Conservation (phyloP, 2,888 invertebrate species). For the Andrena praecox region DNA sequence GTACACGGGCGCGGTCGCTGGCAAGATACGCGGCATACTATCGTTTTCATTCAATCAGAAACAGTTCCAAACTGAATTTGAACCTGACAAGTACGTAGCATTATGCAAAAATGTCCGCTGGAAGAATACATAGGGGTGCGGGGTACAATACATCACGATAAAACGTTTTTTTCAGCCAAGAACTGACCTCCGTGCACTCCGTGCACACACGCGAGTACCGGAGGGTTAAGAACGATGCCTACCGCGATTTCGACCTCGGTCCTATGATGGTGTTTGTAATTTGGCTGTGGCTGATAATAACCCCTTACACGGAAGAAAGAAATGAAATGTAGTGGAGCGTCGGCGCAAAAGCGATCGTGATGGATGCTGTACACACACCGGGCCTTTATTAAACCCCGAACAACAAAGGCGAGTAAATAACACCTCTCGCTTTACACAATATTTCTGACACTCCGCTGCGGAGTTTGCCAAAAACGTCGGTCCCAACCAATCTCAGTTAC, state of each 20-base stretch:
- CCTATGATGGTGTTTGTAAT: conserved; percentile 58
- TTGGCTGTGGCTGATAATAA: conserved; percentile 63
- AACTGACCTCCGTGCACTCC: no score
- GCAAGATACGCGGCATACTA: no score
- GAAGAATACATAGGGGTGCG: no score
- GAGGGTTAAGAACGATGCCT: conserved; percentile 7
- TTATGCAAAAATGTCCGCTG: no score
- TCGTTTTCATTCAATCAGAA: no score
- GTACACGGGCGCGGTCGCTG: no score
- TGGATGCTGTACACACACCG: conserved; percentile 40
- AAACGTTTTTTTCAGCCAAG: no score
- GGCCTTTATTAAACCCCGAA: conserved; percentile 36
- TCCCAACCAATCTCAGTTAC: conserved; percentile 2
- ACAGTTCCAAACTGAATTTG: no score
- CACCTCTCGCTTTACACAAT: not conserved
- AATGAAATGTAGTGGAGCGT: conserved; percentile 63
- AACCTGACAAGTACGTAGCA: no score
- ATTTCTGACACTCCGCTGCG: not conserved
- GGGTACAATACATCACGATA: no score
- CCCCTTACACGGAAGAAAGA: conserved; percentile 51
- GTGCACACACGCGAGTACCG: no score
- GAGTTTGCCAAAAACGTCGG: not conserved
- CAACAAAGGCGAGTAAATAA: conserved; percentile 8
- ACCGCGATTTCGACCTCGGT: conserved; percentile 47
- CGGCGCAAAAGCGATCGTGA: conserved; percentile 54